Conservation (phyloP, 1,140 invertebrate species). For the Drosophila elegans region DNA sequence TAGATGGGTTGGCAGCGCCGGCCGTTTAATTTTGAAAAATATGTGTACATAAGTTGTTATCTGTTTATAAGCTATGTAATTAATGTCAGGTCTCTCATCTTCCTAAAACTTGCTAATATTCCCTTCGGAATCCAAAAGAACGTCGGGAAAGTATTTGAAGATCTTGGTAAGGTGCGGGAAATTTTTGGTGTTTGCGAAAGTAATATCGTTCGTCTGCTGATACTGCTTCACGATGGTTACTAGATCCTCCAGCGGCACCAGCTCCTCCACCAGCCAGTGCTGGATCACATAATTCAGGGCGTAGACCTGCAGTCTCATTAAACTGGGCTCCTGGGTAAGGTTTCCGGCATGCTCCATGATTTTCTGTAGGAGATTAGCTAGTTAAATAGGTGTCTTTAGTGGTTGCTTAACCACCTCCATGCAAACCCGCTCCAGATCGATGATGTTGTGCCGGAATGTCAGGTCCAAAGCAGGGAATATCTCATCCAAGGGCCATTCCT, state of each 20-base stretch:
- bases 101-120: conserved; percentile 15
- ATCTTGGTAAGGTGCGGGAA: conserved; percentile 58
- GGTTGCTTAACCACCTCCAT: conserved; percentile 21
- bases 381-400: not conserved
- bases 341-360: conserved; percentile 24
- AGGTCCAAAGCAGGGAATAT: conserved; percentile 57
- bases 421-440: conserved; percentile 40
- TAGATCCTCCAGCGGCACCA: conserved; percentile 10
- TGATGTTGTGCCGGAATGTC: conserved; percentile 55
- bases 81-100: no score
- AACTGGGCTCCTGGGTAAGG: conserved; percentile 11
- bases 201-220: conserved; percentile 37
- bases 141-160: conserved; percentile 39
- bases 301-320: conserved; percentile 49
- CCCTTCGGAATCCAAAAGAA: conserved; percentile 45
- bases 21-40: not conserved
- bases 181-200: conserved; percentile 35
- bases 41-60: not conserved
- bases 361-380: conserved; percentile 24
- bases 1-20: conserved; percentile 8
- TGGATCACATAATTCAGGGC: conserved; percentile 56
- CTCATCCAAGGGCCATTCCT: conserved; percentile 33
- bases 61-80: no score
- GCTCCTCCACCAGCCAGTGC: conserved; percentile 28
- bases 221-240: conserved; percentile 40